Evolutionary conservation across 2,113 vertebrate genomes (phyloP).

Genomic region (Penelope pileata): DNA sequence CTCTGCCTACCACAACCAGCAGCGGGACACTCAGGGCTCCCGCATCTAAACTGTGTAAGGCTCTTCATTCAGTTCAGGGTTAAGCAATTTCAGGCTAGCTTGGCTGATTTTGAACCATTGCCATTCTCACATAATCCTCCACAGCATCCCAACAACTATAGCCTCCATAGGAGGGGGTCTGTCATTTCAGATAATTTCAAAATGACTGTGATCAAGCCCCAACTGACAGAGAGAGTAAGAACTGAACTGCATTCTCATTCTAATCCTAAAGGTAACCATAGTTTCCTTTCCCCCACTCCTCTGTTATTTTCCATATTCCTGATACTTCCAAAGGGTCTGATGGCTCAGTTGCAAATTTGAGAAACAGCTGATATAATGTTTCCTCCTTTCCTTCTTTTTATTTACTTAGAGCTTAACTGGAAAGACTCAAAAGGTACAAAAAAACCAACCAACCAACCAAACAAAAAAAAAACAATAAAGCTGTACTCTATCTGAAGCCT

Average conservation of each 20-base stretch:
- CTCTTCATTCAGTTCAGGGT: background rate
- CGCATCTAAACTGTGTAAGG: background rate
- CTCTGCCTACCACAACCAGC: background rate
- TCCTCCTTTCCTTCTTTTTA: background rate
- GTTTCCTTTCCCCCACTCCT: background rate
- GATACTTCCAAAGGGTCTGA: background rate
- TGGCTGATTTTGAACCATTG: background rate
- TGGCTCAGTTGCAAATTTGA: background rate
- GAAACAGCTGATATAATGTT: rapidly evolving
- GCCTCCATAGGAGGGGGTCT: background rate
- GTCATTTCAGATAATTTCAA: background rate
- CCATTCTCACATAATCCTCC: background rate
- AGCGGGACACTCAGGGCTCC: rapidly evolving
- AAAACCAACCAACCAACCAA: too few species aligned
- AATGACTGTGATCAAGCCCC: background rate
- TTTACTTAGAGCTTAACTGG: background rate
- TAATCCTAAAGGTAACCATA: background rate
- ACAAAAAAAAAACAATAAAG: background rate
- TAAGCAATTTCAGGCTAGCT: background rate
- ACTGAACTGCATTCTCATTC: background rate
- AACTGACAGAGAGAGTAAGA: background rate
- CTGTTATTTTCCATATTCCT: background rate
- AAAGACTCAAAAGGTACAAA: background rate
- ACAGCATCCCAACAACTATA: background rate
- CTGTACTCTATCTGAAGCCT: background rate